Evolutionary conservation across 1,140 invertebrate species (phyloP), one percentile per base, ranked within the genome.

Genomic region (Cecropterus lyciades): DNA sequence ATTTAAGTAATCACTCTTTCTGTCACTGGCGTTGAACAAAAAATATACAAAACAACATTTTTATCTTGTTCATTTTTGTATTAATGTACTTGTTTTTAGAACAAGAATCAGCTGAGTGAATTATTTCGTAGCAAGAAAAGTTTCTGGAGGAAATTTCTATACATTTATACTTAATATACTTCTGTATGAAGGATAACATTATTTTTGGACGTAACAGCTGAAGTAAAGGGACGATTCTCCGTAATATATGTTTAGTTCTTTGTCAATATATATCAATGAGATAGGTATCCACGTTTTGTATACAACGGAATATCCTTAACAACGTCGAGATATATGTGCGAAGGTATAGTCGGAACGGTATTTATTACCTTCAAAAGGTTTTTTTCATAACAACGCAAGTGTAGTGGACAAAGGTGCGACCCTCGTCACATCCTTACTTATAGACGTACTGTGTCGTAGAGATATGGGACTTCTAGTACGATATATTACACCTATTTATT

Each of bases 361-460:
- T 57, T 57, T 59, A 59, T 59, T 59, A 17, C 56, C 56, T 46
- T 33, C 56, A 43, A 49, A 49, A 73, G 59, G 56, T 60, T 73
- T 72, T 30, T 72, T 75, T 69, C 70, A 69, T 75, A 75, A 72
- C 52, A 60, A 69, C 65, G 33, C 64, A 72, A 72, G 69, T 72
- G 67, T 71, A 62, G 51, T 59, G 65, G 70, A 75, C 73, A 72
- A 70, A 74, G 72, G 67, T 75, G 49, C 64, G 73, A 75, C 73
- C 73, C 73, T 75, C 67, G 70, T 72, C 70, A 75, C 15, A 43
- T 16, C 40, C 49, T 53, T 62, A 62, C 57, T 66, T 67, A 62
- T 67, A 65, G 46, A 73, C 57, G 46, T 56, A 70, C 63, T 68
- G 62, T 56, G 30, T 46, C 53, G 65, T 40, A 57, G 59, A 69